Conservation (phyloP, 2,888 invertebrate species). For the Epiblema foenella region DNA sequence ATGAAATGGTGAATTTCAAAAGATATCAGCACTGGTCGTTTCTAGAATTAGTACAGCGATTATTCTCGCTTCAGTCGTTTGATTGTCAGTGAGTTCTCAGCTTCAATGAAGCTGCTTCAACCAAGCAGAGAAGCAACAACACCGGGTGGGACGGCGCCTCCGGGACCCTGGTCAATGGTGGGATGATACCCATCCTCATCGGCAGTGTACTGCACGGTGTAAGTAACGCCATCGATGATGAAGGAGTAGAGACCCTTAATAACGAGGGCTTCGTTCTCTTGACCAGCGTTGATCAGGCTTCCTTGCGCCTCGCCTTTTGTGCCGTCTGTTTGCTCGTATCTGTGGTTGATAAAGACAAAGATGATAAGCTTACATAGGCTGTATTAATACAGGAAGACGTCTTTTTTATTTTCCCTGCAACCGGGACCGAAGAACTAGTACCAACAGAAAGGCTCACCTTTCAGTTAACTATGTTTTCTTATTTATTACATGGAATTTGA, state of each 20-base stretch:
- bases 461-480: too few species aligned
- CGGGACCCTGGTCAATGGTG: conserved; percentile 62
- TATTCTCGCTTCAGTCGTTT: not conserved
- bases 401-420: too few species aligned
- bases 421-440: too few species aligned
- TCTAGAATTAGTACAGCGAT: not conserved
- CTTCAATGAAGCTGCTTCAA: conserved; percentile 35
- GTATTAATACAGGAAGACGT: not conserved
- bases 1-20: not conserved
- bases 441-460: too few species aligned
- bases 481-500: too few species aligned
- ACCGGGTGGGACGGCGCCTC: conserved; percentile 50
- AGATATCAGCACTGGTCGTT: not conserved
- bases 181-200: conserved; percentile 68
- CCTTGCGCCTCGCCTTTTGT: not conserved
- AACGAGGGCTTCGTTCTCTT: not conserved
- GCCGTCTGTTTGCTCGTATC: conserved; percentile 10
- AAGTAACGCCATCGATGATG: conserved; percentile 49
- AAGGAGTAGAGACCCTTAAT: not conserved
- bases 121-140: conserved; percentile 49
- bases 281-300: not conserved
- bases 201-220: conserved; percentile 80
- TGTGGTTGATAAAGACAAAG: not conserved
- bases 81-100: not conserved
- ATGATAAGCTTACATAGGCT: not conserved